Evolutionary conservation across 2,797 vertebrate genomes (phyloP), one percentile per base, ranked within the genome.

Genomic region (Craterocephalus amniculus): DNA sequence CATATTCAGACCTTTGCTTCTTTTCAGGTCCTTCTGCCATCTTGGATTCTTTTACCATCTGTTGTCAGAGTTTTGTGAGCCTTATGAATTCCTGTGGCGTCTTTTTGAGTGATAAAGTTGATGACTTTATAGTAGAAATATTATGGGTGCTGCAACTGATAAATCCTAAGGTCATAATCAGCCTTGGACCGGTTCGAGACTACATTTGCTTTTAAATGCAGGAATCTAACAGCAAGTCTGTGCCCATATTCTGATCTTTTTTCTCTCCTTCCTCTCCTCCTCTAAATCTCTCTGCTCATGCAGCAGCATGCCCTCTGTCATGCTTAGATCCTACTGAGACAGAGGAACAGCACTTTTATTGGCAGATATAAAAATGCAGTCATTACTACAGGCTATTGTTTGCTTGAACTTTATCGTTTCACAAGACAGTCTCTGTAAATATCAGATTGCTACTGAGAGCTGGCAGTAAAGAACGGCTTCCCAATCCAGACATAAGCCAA

Each of bases 21-120:
- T 61, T 29, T 59, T 72, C 62, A 36, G 16, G 38, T 83, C 67
- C 68, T 67, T 43, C 83, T 78, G 70, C 62, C 55, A 56, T 72
- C 29, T 80, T 80, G 72, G 36, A 82, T 73, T 70, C 79, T 63
- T 36, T 71, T 48, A 63, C 80, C 86, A 82, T 87, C 78, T 85
- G 86, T 65, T 74, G 71, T 59, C 51, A 64, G 24, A 54, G 43
- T 27, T 78, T 26, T 51, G 52, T 52, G 8, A 43, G 14, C 57
- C 26, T 20, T 34, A 27, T 24, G 31, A 38, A n/a, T 16, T 20
- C 24, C 32, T 45, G 4, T 27, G 79, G 58, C 57, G 32, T 29
- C 22, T 59, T 26, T 13, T 24, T 2, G 11, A 58, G 52, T 22
- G 35, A 54, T 72, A 64, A 70, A 73, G n/a, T 58, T 22, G n/a